Evolutionary conservation across 2,888 invertebrate species (phyloP), one percentile per base, ranked within the genome.

Genomic region (Tortrix viridana): DNA sequence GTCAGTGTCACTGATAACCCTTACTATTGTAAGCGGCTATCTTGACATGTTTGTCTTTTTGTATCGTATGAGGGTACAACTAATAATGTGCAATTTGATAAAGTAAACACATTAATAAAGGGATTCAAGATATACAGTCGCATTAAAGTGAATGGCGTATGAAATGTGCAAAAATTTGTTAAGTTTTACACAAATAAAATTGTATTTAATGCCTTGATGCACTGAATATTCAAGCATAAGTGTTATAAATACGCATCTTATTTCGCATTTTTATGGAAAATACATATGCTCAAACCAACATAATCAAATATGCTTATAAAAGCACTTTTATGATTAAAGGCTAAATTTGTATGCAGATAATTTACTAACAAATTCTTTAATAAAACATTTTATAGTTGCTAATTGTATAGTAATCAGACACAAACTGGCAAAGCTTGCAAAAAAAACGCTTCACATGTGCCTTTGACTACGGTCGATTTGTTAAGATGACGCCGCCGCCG

Each of bases 1-100:
- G 89, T 88, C 89, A 84, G 81, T 86, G 87, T 88, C 87, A 84
- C 76, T 81, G 89, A 89, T 90, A 88, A 83, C 76, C 75, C 74
- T 70, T 66, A 74, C 72, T 74, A 71, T 73, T n/a, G n/a, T n/a
- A n/a, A n/a, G 71, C 53, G 38, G 55, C 60, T 86, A 87, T 85
- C 85, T 81, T 79, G 84, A 84, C 80, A 77, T 83, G 83, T 82
- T 83, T 84, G 79, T 82, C 77, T 80, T 84, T 79, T 79, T 74
- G 70, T 73, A 69, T 65, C 19, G 52, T 23, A 20, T 41, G 47
- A 53, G 41, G 57, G 53, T 43, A 48, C 26, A 23, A 47, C 54
- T 43, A 52, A 61, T 52, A 63, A 38, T 52, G 46, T 47, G 32
- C 41, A 58, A 23, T 50, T 47, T 60, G 60, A 60, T 60, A 53